Evolutionary conservation across 1,140 invertebrate genomes (phyloP).

Genomic region (Epicauta chinensis): DNA sequence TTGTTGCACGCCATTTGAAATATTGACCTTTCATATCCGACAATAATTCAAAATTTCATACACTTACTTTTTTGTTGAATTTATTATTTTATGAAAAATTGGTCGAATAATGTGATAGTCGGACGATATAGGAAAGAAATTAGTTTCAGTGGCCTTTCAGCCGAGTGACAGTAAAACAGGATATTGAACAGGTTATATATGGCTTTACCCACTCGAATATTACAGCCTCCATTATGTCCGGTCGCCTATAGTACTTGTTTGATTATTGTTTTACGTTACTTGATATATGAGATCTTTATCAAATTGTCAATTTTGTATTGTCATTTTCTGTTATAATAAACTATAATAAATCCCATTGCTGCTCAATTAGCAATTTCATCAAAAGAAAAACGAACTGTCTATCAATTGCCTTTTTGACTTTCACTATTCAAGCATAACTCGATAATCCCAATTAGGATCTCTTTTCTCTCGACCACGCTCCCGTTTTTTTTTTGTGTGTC

Average conservation of each 20-base stretch:
- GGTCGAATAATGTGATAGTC: too few species aligned
- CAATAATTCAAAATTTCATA: too few species aligned
- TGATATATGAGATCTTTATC: conserved; percentile 25
- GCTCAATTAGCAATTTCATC: too few species aligned
- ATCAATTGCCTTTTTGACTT: too few species aligned
- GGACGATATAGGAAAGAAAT: conserved; percentile 26
- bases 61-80: too few species aligned
- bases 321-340: too few species aligned
- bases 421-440: neutral
- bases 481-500: neutral
- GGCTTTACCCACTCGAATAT: conserved; percentile 26
- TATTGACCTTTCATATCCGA: too few species aligned
- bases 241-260: conserved; percentile 25
- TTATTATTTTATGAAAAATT: too few species aligned
- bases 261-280: conserved; percentile 27
- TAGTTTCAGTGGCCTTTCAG: conserved; percentile 26
- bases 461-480: conserved; percentile 1
- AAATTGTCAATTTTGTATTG: conserved; percentile 7
- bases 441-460: conserved; percentile 3
- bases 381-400: too few species aligned
- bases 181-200: conserved; percentile 30
- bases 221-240: conserved; percentile 25
- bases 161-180: conserved; percentile 21
- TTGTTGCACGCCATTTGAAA: too few species aligned
- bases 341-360: too few species aligned